phyloP scores from a whole-genome alignment of 1,140 invertebrate genomes.

The Drosophila sp. region DNA sequence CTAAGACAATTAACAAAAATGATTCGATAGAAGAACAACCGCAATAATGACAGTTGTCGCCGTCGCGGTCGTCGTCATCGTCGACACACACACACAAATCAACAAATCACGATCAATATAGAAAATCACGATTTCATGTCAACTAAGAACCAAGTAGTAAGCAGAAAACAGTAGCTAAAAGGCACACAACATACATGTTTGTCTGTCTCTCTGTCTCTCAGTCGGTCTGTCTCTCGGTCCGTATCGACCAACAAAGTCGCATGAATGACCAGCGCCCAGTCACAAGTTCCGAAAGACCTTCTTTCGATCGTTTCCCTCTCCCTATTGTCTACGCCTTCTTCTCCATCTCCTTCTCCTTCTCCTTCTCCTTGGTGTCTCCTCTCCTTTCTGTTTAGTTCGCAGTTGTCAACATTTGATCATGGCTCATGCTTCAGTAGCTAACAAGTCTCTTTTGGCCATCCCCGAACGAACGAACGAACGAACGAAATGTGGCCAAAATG shows the following conservation, averaged over 20 bases:
- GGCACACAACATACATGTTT: slow-evolving; percentile 18
- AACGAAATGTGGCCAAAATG: slow-evolving; percentile 72
- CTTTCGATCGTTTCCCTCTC: slow-evolving; percentile 3
- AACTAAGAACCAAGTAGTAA: slow-evolving; percentile 26
- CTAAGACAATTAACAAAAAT: slow-evolving; percentile 66
- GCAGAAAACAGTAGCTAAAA: slow-evolving; percentile 20
- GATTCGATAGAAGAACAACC: slow-evolving; percentile 60
- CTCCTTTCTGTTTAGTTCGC: background rate
- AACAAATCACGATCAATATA: slow-evolving; percentile 71
- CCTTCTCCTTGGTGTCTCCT: background rate
- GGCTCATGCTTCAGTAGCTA: slow-evolving; percentile 67
- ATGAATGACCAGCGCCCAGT: slow-evolving; percentile 17
- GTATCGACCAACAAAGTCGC: slow-evolving; percentile 7
- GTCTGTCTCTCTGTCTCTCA: background rate
- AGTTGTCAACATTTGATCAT: slow-evolving; percentile 63
- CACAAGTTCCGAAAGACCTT: slow-evolving; percentile 13
- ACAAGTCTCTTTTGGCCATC: slow-evolving; percentile 43
- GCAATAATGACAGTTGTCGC: slow-evolving; percentile 64
- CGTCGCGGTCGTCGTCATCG: background rate
- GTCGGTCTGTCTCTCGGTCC: background rate
- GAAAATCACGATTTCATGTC: slow-evolving; percentile 69
- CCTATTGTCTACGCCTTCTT: background rate
- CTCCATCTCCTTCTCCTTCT: background rate
- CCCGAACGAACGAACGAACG: slow-evolving; percentile 25
- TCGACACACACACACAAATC: slow-evolving; percentile 51